These are phyloP conservation scores for Thermophis baileyi DNA, from an alignment of 2,113 vertebrate species.

Conservation along the genomic window DNA sequence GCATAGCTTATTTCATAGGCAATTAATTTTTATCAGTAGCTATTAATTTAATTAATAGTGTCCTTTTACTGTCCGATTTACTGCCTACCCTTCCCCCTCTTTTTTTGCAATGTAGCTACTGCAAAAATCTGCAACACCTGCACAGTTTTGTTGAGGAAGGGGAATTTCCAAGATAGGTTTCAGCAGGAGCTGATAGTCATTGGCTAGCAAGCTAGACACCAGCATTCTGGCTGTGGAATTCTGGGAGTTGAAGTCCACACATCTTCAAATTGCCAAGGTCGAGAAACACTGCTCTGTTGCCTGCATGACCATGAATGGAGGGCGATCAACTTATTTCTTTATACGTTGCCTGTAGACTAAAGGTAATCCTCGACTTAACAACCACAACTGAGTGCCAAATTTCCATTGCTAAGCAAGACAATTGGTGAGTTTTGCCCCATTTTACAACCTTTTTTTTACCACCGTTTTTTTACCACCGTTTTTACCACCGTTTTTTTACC, in stretches of 20 bases:
- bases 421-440: not conserved
- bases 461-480: not conserved
- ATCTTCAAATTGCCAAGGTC: not conserved
- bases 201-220: not conserved
- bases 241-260: not conserved
- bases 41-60: not conserved
- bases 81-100: not conserved
- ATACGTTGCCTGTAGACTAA: not conserved
- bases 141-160: not conserved
- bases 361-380: not conserved
- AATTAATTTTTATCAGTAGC: not conserved
- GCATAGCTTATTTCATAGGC: not conserved
- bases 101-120: not conserved
- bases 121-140: not conserved
- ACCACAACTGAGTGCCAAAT: not conserved
- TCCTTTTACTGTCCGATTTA: not conserved
- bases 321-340: not conserved
- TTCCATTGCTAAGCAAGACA: not conserved
- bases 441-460: not conserved
- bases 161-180: not conserved
- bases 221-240: not conserved
- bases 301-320: not conserved
- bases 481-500: not conserved
- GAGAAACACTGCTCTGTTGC: not conserved
- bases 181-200: not conserved